These are phyloP conservation scores for Platichthys stellatus DNA, from an alignment of 2,113 vertebrate species.

Conservation along the genomic window DNA sequence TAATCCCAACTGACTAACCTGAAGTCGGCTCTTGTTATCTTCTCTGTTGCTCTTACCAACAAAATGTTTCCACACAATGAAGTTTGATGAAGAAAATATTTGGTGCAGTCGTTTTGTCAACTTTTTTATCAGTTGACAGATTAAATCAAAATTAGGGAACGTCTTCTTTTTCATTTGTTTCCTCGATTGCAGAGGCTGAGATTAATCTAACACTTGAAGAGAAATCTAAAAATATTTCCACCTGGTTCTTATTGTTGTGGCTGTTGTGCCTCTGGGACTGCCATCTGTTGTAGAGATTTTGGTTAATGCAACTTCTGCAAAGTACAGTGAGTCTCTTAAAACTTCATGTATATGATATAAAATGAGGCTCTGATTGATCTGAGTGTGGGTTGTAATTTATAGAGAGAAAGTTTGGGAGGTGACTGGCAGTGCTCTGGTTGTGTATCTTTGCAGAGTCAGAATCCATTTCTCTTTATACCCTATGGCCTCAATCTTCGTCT, in stretches of 20 bases:
- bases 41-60: not conserved
- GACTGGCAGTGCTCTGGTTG: too few relatives aligned
- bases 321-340: not conserved
- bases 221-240: not conserved
- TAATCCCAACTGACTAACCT: not conserved
- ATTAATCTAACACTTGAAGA: not conserved
- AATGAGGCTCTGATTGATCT: too few relatives aligned
- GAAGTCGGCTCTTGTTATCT: not conserved
- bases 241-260: not conserved
- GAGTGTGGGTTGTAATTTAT: too few relatives aligned
- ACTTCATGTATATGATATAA: too few relatives aligned
- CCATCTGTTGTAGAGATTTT: too few relatives aligned
- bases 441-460: too few relatives aligned
- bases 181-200: not conserved
- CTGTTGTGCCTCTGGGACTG: not conserved
- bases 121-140: conserved; percentile 1
- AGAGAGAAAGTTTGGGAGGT: too few relatives aligned
- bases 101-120: conserved; percentile 25
- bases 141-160: conserved; percentile 37
- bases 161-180: not conserved
- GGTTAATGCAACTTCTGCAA: not conserved
- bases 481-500: too few relatives aligned
- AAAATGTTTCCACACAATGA: conserved; percentile 21
- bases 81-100: conserved; percentile 21
- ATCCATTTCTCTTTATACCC: too few relatives aligned